phyloP scores from a whole-genome alignment of 2,888 invertebrate genomes.

The Camponotus fellah region DNA sequence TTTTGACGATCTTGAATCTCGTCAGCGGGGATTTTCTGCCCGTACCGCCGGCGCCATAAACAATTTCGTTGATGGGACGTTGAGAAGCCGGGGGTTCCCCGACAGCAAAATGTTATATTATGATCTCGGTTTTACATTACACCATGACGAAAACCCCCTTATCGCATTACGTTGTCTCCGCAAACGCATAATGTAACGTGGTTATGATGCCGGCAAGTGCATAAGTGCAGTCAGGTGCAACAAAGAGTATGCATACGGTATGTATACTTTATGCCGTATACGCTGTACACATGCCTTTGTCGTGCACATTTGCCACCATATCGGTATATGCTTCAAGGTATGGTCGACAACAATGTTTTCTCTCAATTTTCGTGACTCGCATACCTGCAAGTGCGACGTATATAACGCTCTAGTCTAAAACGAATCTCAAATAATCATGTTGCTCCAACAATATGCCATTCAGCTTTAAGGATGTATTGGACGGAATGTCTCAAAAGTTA shows the following conservation, averaged over 20 bases:
- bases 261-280: conserved; percentile 19
- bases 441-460: not conserved
- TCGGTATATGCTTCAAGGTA: conserved; percentile 42
- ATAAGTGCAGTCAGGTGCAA: conserved; percentile 53
- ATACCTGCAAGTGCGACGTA: conserved; percentile 7
- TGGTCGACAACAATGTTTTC: conserved; percentile 38
- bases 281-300: conserved; percentile 32
- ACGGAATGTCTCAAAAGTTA: too few relatives aligned
- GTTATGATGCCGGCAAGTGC: conserved; percentile 52
- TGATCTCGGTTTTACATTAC: conserved; percentile 29
- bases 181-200: conserved; percentile 47
- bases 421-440: conserved; percentile 42
- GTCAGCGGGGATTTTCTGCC: conserved; percentile 1
- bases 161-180: conserved; percentile 44
- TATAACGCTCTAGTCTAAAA: conserved; percentile 25
- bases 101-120: conserved; percentile 4
- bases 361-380: conserved; percentile 45
- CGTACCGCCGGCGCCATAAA: not conserved
- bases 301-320: conserved; percentile 41
- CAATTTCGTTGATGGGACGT: too few relatives aligned
- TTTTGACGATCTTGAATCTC: conserved; percentile 4
- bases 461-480: too few relatives aligned
- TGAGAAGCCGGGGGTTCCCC: not conserved
- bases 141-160: conserved; percentile 42
- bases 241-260: conserved; percentile 46